phyloP scores from a whole-genome alignment of 2,797 vertebrate genomes.

The Falco columbarius region DNA sequence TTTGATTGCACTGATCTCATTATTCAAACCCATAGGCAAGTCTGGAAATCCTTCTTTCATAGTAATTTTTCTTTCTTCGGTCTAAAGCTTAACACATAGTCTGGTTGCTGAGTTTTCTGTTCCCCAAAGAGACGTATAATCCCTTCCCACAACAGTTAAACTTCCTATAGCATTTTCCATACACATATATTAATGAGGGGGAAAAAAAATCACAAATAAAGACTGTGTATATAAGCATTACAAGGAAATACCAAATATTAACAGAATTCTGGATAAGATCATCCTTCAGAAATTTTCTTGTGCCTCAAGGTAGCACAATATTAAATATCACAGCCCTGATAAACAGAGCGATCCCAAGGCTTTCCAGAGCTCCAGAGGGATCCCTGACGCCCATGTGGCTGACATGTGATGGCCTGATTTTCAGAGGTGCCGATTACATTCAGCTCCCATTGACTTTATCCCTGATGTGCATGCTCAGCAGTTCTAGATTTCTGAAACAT shows the following conservation, averaged over 20 bases:
- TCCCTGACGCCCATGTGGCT: not conserved
- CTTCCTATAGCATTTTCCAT: not conserved
- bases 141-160: not conserved
- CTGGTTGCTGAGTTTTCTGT: not conserved
- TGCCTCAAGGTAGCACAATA: not conserved
- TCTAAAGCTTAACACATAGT: not conserved
- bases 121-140: not conserved
- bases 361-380: not conserved
- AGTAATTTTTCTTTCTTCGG: not conserved
- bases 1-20: not conserved
- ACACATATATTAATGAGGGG: not conserved
- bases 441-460: not conserved
- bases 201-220: not conserved
- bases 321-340: not conserved
- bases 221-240: not conserved
- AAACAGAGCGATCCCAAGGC: not conserved
- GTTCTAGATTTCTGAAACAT: not conserved
- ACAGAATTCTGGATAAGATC: not conserved
- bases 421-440: not conserved
- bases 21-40: not conserved
- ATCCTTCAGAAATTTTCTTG: not conserved
- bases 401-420: not conserved
- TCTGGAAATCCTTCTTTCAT: not conserved
- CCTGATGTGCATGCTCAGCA: not conserved
- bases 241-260: not conserved